Evolutionary conservation across 2,888 invertebrate genomes (phyloP), one percentile per base, ranked within the genome.

Genomic region (Habrosyne pyritoides): DNA sequence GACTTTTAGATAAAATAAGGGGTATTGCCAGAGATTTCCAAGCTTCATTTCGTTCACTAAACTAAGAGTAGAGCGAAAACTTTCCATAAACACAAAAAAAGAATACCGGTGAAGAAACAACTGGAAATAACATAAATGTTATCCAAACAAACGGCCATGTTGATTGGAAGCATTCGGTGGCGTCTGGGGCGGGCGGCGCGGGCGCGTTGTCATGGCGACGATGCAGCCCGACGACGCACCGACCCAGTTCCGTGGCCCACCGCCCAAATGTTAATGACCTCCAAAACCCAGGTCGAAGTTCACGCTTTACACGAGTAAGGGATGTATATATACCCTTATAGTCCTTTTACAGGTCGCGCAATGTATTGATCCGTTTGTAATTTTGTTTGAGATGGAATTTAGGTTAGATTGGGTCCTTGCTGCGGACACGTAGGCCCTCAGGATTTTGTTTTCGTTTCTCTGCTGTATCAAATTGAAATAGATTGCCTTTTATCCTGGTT

Each of bases 231-330:
- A 68, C 79, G 74, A 77, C 87, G 87, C 86, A 86, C 79, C 85
- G 91, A 89, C 91, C 91, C 70, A 91, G 79, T 88, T 87, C 69
- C 75, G 74, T 76, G 81, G 70, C 84, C 86, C 81, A 77, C 81
- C 83, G 82, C 84, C 86, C 86, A 91, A 92, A 92, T 92, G 91
- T 92, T 92, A 92, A 92, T 92, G 91, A 92, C 91, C 91, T 91
- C 91, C 89, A 92, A 92, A 91, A 87, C 86, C 88, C 87, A 84
- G 91, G 91, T 90, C 91, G 91, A 92, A 92, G 91, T 92, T 92
- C 91, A 92, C 84, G 84, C 76, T 79, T 75, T 89, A 89, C 91
- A 91, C 91, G 91, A 81, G 91, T 83, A 85, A 84, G 76, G 84
- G 83, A 86, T 86, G 76, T 66, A 79, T 78, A 83, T 77, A 77